phyloP scores from a whole-genome alignment of 2,797 vertebrate genomes.

The Neosalanx taihuensis region DNA sequence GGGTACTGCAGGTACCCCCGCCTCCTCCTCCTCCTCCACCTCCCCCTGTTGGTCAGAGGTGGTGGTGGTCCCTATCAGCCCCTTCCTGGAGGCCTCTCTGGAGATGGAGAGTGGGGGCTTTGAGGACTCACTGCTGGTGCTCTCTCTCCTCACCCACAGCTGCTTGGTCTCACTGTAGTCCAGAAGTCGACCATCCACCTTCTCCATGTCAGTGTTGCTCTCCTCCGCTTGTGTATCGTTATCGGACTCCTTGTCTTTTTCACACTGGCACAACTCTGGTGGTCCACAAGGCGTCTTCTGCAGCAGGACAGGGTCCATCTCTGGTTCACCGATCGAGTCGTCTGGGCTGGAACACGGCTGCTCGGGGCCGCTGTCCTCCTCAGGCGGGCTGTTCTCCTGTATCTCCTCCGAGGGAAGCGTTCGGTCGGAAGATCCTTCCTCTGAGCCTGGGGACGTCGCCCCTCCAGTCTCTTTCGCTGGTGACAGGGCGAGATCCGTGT shows the following conservation, averaged over 20 bases:
- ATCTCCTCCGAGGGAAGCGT: neutral
- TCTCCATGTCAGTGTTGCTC: conserved; percentile 2
- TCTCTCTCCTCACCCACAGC: conserved; percentile 47
- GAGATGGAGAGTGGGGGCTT: conserved; percentile 3
- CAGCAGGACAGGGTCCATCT: conserved; percentile 3
- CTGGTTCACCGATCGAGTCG: neutral
- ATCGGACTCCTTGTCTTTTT: neutral
- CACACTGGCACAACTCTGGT: conserved; percentile 18
- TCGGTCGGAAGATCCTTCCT: neutral
- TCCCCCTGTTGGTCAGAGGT: neutral
- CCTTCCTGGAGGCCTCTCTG: conserved; percentile 11
- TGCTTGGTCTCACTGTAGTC: conserved; percentile 36
- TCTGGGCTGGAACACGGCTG: neutral
- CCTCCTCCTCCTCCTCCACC: neutral
- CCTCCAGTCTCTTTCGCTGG: neutral
- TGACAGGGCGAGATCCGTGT: neutral
- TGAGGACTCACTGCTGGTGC: conserved; percentile 16
- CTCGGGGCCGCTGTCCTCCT: neutral
- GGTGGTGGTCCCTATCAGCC: neutral
- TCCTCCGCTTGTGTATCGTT: conserved; percentile 2
- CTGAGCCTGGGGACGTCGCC: too few relatives aligned
- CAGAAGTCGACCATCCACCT: conserved; percentile 30
- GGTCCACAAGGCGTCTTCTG: conserved; percentile 8
- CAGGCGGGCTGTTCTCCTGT: neutral
- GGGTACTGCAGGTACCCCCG: too few relatives aligned